Evolutionary conservation across 1,140 invertebrate species (phyloP), one percentile per base, ranked within the genome.

Genomic region (Drosophila nigromelanica): DNA sequence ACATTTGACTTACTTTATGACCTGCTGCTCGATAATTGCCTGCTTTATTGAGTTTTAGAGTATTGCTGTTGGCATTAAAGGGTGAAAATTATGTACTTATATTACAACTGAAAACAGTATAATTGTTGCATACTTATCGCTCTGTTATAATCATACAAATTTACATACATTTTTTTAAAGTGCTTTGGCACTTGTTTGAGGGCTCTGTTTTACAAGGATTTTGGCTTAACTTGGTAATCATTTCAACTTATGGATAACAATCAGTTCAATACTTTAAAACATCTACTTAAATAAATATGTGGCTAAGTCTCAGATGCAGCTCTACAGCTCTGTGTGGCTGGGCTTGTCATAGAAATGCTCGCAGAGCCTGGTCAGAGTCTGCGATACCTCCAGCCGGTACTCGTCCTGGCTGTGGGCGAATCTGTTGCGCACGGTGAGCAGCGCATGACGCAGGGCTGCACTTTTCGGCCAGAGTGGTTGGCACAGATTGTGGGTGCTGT

Each of bases 1-100:
- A 68, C 64, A 71, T 79, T 79, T 76, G 76, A 66, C 83, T 89
- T 83, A 89, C 82, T 76, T 87, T 89, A 78, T 56, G 74, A 62
- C 64, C 69, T 39, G 78, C 39, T 59, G 69, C 51, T 85, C 72
- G 80, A 82, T 81, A 78, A 69, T 62, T 62, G 74, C 58, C 58
- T 55, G 72, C 59, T 73, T 68, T 69, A 83, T 86, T 69, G 62
- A 43, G 45, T 69, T 70, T 74, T 59, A 75, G 76, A 66, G 58
- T 45, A 39, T 37, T 47, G 45, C 21, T 39, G 42, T 52, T 12
- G 50, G 60, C 24, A 48, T 21, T 43, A 6, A 12, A 7, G 14
- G 39, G 15, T 58, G 27, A 10, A 18, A 7, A 45, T 2, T 58
- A 6, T 12, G 30, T 14, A 33, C 39, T 45, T 30, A 4, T 1